A percentile compares a stretch with the other conserved stretches of the same genome.
Conservation (phyloP, 2,113 vertebrate species). For the Tretioscincus oriximinensis region DNA sequence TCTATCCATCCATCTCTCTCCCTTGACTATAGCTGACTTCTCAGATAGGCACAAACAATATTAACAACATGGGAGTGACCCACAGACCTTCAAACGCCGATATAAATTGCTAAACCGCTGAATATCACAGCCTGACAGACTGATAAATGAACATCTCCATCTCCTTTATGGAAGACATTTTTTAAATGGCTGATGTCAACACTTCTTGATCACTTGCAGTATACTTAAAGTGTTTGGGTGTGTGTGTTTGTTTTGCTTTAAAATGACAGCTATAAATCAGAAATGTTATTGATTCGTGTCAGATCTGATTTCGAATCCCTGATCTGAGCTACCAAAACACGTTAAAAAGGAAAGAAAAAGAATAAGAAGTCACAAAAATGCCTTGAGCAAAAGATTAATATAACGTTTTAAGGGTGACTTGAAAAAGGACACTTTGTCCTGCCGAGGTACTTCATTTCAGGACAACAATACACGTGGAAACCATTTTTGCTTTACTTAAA, state of each 20-base stretch:
- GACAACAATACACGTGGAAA: no score
- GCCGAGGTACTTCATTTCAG: neutral
- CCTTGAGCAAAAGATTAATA: neutral
- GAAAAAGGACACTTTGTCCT: neutral
- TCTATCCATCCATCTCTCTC: no score
- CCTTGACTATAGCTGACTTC: neutral
- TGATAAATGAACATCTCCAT: neutral
- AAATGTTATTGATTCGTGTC: neutral
- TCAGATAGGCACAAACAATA: neutral
- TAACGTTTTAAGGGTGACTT: neutral
- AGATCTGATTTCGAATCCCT: neutral
- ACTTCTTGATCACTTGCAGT: conserved; percentile 2
- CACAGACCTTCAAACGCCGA: neutral
- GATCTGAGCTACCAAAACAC: conserved; percentile 7
- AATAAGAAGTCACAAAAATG: neutral
- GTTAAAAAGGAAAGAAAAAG: neutral
- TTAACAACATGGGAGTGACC: fast-evolving
- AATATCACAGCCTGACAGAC: neutral
- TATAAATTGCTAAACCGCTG: neutral
- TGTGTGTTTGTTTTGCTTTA: neutral
- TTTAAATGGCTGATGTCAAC: neutral
- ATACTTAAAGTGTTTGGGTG: neutral
- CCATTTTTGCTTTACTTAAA: neutral
- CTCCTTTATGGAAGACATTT: conserved; percentile 1
- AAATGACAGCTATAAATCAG: conserved; percentile 10